phyloP scores from a whole-genome alignment of 2,888 invertebrate genomes.

The Microctonus hyperodae region DNA sequence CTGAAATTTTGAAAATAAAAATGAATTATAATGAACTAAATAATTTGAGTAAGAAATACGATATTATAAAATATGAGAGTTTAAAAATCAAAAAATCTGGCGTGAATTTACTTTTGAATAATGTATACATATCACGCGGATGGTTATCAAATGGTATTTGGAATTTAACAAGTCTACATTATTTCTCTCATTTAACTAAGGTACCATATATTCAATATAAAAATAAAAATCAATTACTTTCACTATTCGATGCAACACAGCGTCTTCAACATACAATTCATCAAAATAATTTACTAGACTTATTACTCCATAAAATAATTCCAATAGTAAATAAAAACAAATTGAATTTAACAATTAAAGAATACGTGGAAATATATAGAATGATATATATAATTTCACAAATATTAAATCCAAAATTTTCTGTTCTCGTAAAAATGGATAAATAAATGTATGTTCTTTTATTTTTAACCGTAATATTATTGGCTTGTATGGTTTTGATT shows the following conservation, averaged over 20 bases:
- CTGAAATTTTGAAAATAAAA: constrained; percentile 33
- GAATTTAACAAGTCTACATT: constrained; percentile 44
- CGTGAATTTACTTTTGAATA: neutral
- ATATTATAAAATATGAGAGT: constrained; percentile 34
- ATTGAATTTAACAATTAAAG: constrained; percentile 40
- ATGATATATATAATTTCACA: constrained; percentile 51
- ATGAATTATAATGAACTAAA: constrained; percentile 40
- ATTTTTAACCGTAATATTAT: no score
- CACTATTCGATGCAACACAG: constrained; percentile 46
- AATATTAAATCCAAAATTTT: constrained; percentile 51
- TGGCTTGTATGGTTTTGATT: no score
- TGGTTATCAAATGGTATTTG: constrained; percentile 53
- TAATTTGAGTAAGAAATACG: constrained; percentile 31
- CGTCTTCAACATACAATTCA: constrained; percentile 50
- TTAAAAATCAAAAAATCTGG: constrained; percentile 30
- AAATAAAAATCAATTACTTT: constrained; percentile 46
- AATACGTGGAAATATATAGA: constrained; percentile 51
- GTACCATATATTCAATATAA: constrained; percentile 47
- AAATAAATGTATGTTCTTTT: constrained; percentile 37
- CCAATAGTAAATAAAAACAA: constrained; percentile 41
- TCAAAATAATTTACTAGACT: constrained; percentile 43
- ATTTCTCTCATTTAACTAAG: constrained; percentile 45
- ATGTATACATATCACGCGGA: constrained; percentile 15
- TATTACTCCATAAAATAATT: constrained; percentile 45
- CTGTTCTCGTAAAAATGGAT: constrained; percentile 51